Percentiles rank a stretch among this genome's conserved stretches.
Evolutionary conservation across 2,888 invertebrate genomes (phyloP).

Genomic region (Clunio marinus): DNA sequence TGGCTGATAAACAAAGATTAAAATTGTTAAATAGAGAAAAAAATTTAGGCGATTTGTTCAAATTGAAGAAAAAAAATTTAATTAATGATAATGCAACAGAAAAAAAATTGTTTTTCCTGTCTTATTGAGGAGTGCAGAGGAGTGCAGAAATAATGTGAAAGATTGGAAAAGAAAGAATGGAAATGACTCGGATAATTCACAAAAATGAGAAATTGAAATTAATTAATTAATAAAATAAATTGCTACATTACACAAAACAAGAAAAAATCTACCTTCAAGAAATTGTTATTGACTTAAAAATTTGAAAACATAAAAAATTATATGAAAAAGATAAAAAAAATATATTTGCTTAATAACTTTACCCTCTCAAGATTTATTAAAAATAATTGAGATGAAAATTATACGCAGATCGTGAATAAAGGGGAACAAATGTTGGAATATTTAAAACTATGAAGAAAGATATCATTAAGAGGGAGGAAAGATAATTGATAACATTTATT

Average conservation of each 20-base stretch:
- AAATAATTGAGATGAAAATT: background rate
- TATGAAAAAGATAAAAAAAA: constrained; percentile 21
- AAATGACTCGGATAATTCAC: background rate
- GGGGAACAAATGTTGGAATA: too few relatives aligned
- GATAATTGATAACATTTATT: background rate
- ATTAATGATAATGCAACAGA: background rate
- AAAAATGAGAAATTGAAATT: constrained; percentile 13
- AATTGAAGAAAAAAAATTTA: constrained; percentile 14
- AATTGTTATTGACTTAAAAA: constrained; percentile 23
- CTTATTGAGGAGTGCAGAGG: background rate
- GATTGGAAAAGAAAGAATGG: background rate
- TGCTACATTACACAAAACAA: constrained; percentile 33
- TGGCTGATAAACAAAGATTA: constrained; percentile 39
- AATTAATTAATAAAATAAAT: constrained; percentile 15
- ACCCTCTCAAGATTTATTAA: constrained; percentile 15
- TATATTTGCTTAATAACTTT: constrained; percentile 38
- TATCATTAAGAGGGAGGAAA: background rate
- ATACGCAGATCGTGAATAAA: too few relatives aligned
- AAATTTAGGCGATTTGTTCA: constrained; percentile 37
- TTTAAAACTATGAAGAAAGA: too few relatives aligned
- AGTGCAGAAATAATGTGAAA: background rate
- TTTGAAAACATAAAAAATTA: constrained; percentile 25
- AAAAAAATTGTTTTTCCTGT: constrained; percentile 11
- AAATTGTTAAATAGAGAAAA: constrained; percentile 31
- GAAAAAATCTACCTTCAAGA: constrained; percentile 37